Conservation (phyloP, 2,888 invertebrate genomes). For the Allacma fusca region DNA sequence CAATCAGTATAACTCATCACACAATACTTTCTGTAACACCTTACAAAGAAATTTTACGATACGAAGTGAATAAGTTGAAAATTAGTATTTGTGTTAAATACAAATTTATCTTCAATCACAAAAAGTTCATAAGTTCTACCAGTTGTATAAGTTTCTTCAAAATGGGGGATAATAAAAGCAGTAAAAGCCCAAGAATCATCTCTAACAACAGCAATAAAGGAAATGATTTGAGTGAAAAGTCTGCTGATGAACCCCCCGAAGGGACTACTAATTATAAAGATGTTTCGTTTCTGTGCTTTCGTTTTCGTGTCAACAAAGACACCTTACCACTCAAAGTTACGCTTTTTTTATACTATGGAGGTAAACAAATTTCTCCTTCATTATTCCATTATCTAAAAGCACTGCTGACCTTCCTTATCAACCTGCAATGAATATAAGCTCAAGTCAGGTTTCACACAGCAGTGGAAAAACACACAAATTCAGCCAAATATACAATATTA, state of each 20-base stretch:
- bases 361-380: slow-evolving; percentile 66
- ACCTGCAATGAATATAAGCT: too few relatives aligned
- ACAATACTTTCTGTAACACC: too few relatives aligned
- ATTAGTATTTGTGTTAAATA: too few relatives aligned
- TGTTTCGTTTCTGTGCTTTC: slow-evolving; percentile 30
- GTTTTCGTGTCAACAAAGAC: slow-evolving; percentile 73
- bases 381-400: too few relatives aligned
- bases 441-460: too few relatives aligned
- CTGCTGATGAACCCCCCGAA: slow-evolving; percentile 36
- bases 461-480: too few relatives aligned
- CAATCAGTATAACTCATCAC: too few relatives aligned
- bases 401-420: too few relatives aligned
- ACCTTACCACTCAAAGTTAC: slow-evolving; percentile 82
- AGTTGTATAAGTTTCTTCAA: neutral
- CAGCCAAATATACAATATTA: too few relatives aligned
- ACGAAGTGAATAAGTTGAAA: too few relatives aligned
- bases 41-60: too few relatives aligned
- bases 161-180: slow-evolving; percentile 18
- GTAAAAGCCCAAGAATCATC: slow-evolving; percentile 1
- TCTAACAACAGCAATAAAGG: neutral
- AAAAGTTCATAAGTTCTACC: neutral
- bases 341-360: slow-evolving; percentile 83
- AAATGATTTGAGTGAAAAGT: slow-evolving; percentile 31
- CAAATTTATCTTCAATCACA: too few relatives aligned
- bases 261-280: slow-evolving; percentile 23